These are phyloP conservation scores for Lathronympha strigana DNA, from an alignment of 2,888 invertebrate species.

Conservation along the genomic window DNA sequence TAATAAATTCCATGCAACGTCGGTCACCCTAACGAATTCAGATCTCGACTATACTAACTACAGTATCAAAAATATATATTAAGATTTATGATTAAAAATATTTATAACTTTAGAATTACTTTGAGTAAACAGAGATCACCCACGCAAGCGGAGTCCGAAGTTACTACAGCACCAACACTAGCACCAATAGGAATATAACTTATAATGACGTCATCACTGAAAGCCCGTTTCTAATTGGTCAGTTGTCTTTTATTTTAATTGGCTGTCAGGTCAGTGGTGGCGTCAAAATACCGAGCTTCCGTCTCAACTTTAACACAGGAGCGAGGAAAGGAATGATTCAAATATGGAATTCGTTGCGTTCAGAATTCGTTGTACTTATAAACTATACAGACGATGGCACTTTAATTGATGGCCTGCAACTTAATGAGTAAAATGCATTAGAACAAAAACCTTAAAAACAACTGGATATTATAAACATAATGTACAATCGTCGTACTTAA, in stretches of 20 bases:
- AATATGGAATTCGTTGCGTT: slow-evolving; percentile 43
- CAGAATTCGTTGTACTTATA: slow-evolving; percentile 74
- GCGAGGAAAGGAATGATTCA: slow-evolving; percentile 36
- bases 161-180: slow-evolving; percentile 64
- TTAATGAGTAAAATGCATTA: slow-evolving; percentile 83
- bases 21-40: slow-evolving; percentile 53
- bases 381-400: slow-evolving; percentile 82
- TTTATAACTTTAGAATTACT: slow-evolving; percentile 63
- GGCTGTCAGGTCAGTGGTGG: slow-evolving; percentile 24
- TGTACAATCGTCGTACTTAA: slow-evolving; percentile 55
- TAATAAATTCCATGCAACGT: slow-evolving; percentile 23
- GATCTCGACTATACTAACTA: slow-evolving; percentile 61
- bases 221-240: slow-evolving; percentile 26
- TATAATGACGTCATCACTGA: slow-evolving; percentile 43
- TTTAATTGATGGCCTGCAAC: slow-evolving; percentile 82
- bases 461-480: slow-evolving; percentile 70
- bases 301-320: slow-evolving; percentile 22
- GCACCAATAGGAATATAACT: slow-evolving; percentile 59
- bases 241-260: neutral
- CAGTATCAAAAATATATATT: slow-evolving; percentile 71
- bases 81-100: slow-evolving; percentile 64
- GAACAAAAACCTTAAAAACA: slow-evolving; percentile 70
- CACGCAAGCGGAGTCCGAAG: slow-evolving; percentile 59
- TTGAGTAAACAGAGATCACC: slow-evolving; percentile 79
- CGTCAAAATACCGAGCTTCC: slow-evolving; percentile 30